Base-by-base conservation (phyloP, 2,797 vertebrate species). In the Microctenopoma lineatum region DNA sequence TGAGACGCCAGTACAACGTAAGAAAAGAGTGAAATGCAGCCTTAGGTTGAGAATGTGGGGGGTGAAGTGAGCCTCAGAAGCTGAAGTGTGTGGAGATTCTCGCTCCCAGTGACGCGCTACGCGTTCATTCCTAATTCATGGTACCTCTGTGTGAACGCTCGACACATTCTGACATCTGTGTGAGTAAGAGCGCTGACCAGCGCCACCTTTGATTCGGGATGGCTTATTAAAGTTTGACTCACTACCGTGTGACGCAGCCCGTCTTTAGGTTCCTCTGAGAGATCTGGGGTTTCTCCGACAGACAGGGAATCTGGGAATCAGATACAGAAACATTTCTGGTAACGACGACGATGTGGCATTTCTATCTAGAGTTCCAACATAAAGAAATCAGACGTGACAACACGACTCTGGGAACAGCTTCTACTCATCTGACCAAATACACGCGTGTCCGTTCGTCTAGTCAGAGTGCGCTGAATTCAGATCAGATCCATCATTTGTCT, bases 81-180 rank as follows among this genome's bases (percentile, higher is more conserved):
- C 78, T 61, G 72, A 83, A 76, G 66, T 58, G 80, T 79, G 41
- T n/a, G 70, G 83, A 83, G 85, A 71, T 27, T 80, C 77, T 65
- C 34, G 57, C 74, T 86, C 90, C 89, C 86, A 84, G 67, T 94
- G 93, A 94, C 89, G 88, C 92, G 80, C 45, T 71, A 61, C 56
- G 68, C 70, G 84, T 86, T 92, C 90, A 93, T 93, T 72, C 87
- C 88, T 93, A 90, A 93, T 93, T 93, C 89, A 93, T 90, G 79
- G 77, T 1, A 36, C 52, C 80, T 60, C 63, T 26, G 59, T 58
- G 65, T 74, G 78, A 81, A 71, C 64, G 70, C 27, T 64, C 79
- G 81, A 65, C 66, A 69, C 58, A 80, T 70, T 81, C 84, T 76
- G 73, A 67, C 55, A 69, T 77, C 83, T 87, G 85, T 79, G 84